These are phyloP conservation scores for Xestoiulus laeticollis DNA, from an alignment of 2,888 invertebrate genomes.

Conservation along the genomic window DNA sequence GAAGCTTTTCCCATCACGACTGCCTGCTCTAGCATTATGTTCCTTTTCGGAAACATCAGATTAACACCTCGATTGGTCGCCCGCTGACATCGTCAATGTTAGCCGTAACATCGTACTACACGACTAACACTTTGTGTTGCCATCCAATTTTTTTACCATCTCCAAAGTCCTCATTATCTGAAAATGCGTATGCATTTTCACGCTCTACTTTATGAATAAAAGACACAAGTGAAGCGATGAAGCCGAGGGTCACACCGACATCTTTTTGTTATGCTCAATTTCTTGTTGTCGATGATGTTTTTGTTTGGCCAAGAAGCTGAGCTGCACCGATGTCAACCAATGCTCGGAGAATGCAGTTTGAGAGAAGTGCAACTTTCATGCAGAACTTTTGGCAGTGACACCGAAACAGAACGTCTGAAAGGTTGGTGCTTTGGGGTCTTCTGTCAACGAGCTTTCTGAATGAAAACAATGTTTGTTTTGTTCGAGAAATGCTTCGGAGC, in stretches of 20 bases:
- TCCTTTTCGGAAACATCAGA: constrained; percentile 31
- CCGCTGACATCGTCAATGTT: constrained; percentile 46
- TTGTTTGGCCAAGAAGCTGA: neutral
- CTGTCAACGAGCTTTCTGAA: neutral
- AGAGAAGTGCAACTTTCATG: neutral
- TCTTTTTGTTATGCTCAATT: neutral
- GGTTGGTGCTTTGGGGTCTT: neutral
- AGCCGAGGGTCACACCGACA: constrained; percentile 15
- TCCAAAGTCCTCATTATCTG: constrained; percentile 10
- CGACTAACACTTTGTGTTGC: constrained; percentile 34
- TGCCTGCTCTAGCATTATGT: neutral
- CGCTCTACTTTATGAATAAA: constrained; percentile 10
- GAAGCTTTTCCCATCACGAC: constrained; percentile 20
- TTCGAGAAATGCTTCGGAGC: neutral
- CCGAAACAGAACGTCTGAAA: neutral
- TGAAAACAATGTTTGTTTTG: neutral
- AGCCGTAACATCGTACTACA: constrained; percentile 47
- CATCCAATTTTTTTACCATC: neutral
- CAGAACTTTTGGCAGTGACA: constrained; percentile 13
- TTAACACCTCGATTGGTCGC: constrained; percentile 30
- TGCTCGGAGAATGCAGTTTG: neutral
- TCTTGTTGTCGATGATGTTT: neutral
- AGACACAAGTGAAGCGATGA: constrained; percentile 39
- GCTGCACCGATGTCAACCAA: neutral
- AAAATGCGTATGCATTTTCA: constrained; percentile 23